Evolutionary conservation across 2,113 vertebrate genomes (phyloP).

Genomic region (Lethenteron camtschaticum): DNA sequence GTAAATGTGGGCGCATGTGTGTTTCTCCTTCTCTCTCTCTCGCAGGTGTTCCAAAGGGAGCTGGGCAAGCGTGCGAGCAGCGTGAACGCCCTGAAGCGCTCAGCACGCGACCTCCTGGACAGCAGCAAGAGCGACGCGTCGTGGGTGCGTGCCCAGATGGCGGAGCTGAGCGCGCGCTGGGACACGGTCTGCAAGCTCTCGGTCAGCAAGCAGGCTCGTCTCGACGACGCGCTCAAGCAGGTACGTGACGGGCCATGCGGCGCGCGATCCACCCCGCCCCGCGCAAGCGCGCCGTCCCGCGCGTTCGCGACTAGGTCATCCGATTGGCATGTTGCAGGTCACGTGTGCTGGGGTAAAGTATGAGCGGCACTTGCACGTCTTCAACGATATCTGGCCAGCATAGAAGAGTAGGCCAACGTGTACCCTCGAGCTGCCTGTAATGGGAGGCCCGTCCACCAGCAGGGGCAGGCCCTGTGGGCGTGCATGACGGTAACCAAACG

Average conservation of each 20-base stretch:
- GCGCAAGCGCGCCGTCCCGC: too few relatives aligned
- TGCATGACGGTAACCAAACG: neutral
- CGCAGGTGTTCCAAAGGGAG: constrained; percentile 1
- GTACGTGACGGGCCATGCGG: neutral
- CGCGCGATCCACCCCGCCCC: too few relatives aligned
- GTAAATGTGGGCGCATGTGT: too few relatives aligned
- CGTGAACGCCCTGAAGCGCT: constrained; percentile 3
- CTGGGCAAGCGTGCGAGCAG: constrained; percentile 4
- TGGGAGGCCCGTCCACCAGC: too few relatives aligned
- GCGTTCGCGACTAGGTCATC: too few relatives aligned
- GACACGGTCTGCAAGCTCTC: constrained; percentile 4
- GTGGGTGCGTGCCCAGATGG: neutral
- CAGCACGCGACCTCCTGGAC: neutral
- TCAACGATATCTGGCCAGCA: too few relatives aligned
- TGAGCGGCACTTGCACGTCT: too few relatives aligned
- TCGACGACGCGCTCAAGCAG: neutral
- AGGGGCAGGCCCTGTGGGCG: too few relatives aligned
- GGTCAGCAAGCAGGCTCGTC: neutral
- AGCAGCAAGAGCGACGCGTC: constrained; percentile 14
- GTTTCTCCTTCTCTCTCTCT: neutral
- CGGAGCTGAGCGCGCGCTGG: neutral
- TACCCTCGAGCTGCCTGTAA: too few relatives aligned
- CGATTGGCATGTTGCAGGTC: too few relatives aligned
- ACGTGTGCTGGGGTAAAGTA: too few relatives aligned
- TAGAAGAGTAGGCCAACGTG: too few relatives aligned